phyloP scores from a whole-genome alignment of 2,113 vertebrate genomes.

The Crypturellus undulatus region DNA sequence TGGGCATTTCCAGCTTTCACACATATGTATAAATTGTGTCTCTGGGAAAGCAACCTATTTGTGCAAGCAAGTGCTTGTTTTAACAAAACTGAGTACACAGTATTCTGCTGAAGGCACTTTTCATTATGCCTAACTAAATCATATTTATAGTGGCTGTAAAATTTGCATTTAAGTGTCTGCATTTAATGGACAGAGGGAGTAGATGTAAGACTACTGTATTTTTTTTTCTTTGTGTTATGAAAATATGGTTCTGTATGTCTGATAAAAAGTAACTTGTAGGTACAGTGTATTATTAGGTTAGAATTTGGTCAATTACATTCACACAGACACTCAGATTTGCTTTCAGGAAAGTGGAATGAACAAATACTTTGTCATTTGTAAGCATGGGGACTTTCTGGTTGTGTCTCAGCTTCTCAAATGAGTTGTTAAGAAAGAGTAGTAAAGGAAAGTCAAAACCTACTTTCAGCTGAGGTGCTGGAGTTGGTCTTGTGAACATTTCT shows the following conservation, averaged over 20 bases:
- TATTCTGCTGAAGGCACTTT: neutral
- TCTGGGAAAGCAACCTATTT: neutral
- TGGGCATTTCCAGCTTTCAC: neutral
- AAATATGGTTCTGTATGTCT: neutral
- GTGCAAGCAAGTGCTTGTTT: neutral
- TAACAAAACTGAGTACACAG: neutral
- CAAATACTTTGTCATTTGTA: neutral
- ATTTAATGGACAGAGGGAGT: neutral
- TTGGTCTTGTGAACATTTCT: neutral
- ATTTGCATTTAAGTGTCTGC: neutral
- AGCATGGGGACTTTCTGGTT: neutral
- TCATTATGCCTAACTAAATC: neutral
- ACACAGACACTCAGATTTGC: neutral
- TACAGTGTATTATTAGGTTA: neutral
- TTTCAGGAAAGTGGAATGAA: neutral
- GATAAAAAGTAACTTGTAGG: neutral
- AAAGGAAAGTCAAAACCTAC: neutral
- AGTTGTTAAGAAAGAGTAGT: neutral
- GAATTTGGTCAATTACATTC: neutral
- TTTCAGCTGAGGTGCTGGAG: neutral
- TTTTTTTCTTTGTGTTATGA: neutral
- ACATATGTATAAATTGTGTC: rapidly evolving
- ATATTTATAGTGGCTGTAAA: neutral
- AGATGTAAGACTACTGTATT: neutral
- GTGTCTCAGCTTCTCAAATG: neutral